Evolutionary conservation across 2,113 vertebrate genomes (phyloP), one percentile per base, ranked within the genome.

Genomic region (Eublepharis macularius): DNA sequence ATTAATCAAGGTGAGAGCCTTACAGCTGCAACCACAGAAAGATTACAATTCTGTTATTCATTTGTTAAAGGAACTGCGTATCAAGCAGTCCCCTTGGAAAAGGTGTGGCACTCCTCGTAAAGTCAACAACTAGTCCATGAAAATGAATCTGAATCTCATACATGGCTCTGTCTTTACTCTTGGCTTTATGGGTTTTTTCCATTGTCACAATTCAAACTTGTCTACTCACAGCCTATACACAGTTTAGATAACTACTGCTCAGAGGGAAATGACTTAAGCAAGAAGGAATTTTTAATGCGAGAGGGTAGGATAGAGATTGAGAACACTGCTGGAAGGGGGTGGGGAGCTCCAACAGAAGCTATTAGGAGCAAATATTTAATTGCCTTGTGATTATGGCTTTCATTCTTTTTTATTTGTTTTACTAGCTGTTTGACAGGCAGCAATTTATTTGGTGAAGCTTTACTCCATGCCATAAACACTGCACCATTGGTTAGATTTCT

Each of bases 291-390:
- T 85, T 69, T 78, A 79, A 72, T 60, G 47, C 32, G 39, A 75
- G 43, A 75, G 43, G 39, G 75, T 21, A 6, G 4, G 21, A 34
- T 70, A 8, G 13, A 66, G 54, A 2, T 8, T 47, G 34, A 39
- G 79, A 21, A 68, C 19, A 11, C 26, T 36, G 47, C 49, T 32
- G 29, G 26, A 24, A n/a, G 19, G 63, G 63, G 26, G 9, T 32
- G 9, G 13, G 90, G 82, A 45, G 43, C 54, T 78, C 70, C 74
- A 47, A 1, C 43, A 17, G 3, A 87, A 49, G 34, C 57, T 39
- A 75, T 80, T 84, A 90, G 34, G n/a, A 72, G 86, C 60, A 89
- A 88, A 24, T 88, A 83, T 86, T 88, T 60, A 74, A 79, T 68
- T n/a, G 3, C 85, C 54, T 63, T 32, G 11, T 39, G 63, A 32